Percentiles rank a stretch among this genome's conserved stretches.
These are phyloP conservation scores for Hippoglossus stenolepis DNA, from an alignment of 2,113 vertebrate genomes.

Conservation along the genomic window DNA sequence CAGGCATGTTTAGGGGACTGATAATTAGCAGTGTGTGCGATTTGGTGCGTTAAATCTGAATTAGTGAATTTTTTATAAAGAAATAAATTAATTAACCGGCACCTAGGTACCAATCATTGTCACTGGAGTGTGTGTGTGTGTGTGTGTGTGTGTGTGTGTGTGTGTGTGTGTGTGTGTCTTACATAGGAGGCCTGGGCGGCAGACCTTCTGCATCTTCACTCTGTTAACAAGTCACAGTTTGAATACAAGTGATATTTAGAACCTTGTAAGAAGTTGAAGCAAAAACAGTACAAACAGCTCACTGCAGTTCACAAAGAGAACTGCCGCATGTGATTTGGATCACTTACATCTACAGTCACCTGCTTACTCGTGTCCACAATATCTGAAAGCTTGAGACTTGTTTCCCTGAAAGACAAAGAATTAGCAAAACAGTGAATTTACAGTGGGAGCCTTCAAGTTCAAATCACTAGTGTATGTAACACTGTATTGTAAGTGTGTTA, in stretches of 20 bases:
- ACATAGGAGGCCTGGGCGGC: conserved; percentile 52
- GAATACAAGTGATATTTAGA: neutral
- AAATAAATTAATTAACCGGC: too few relatives aligned
- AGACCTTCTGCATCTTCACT: neutral
- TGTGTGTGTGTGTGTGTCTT: conserved; percentile 30
- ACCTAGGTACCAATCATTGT: neutral
- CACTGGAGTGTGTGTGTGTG: too few relatives aligned
- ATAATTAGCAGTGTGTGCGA: too few relatives aligned
- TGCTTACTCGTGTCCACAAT: fast-evolving
- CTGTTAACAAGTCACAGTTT: neutral
- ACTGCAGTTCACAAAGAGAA: neutral
- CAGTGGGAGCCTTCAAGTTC: neutral
- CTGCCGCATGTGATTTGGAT: neutral
- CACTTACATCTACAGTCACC: conserved; percentile 10
- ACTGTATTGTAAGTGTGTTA: neutral
- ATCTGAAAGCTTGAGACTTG: fast-evolving
- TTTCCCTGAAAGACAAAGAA: conserved; percentile 40
- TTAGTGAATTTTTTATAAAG: too few relatives aligned
- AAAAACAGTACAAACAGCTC: neutral
- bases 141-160: neutral
- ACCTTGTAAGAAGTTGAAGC: neutral
- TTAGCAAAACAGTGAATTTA: neutral
- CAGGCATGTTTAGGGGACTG: too few relatives aligned
- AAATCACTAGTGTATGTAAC: neutral
- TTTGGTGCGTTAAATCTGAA: too few relatives aligned